These are phyloP conservation scores for Brevipalpus yothersi DNA, from an alignment of 1,140 invertebrate species.

Conservation along the genomic window DNA sequence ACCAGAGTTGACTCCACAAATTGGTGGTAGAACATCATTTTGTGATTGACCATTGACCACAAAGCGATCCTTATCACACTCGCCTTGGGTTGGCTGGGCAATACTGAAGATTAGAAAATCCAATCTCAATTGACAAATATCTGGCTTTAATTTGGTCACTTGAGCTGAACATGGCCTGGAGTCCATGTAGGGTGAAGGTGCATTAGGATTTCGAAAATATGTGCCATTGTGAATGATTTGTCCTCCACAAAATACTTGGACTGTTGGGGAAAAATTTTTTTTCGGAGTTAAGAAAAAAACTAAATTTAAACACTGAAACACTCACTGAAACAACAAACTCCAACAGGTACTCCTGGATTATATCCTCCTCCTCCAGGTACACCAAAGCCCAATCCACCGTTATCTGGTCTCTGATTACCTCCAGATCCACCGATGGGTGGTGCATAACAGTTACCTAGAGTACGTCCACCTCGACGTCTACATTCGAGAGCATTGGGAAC, in stretches of 20 bases:
- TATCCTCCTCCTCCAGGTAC: background rate
- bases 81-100: constrained; percentile 34
- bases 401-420: background rate
- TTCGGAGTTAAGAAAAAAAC: no score
- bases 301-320: background rate
- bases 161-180: constrained; percentile 29
- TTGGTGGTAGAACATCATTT: constrained; percentile 34
- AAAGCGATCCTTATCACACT: constrained; percentile 9
- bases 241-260: constrained; percentile 33
- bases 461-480: constrained; percentile 2
- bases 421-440: background rate
- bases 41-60: constrained; percentile 25
- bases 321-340: constrained; percentile 7
- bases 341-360: constrained; percentile 1
- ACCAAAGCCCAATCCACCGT: background rate
- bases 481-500: constrained; percentile 2
- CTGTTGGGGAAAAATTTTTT: background rate
- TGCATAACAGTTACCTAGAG: constrained; percentile 3
- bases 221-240: constrained; percentile 47
- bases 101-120: constrained; percentile 46
- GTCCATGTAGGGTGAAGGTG: constrained; percentile 37
- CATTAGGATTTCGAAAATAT: constrained; percentile 52
- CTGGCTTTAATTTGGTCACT: constrained; percentile 1
- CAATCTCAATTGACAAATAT: constrained; percentile 9
- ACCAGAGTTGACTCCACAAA: constrained; percentile 46